A percentile compares a stretch with the other conserved stretches of the same genome.
phyloP scores from a whole-genome alignment of 2,888 invertebrate genomes.

The Hypsopygia costalis region DNA sequence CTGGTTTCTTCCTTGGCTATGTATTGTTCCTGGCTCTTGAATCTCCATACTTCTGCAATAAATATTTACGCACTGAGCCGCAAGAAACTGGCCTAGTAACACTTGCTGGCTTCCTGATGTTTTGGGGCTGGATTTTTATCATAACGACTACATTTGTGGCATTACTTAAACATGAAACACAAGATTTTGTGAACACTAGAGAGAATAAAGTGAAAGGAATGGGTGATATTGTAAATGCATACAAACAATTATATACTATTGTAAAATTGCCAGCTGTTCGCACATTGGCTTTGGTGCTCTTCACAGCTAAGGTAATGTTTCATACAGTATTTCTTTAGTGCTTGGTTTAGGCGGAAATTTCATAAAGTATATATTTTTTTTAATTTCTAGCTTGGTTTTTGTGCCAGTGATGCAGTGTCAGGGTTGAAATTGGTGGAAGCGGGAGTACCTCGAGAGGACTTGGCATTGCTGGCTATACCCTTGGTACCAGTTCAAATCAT shows the following conservation, averaged over 20 bases:
- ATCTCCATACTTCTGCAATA: conserved; percentile 97
- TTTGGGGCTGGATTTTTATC: conserved; percentile 97
- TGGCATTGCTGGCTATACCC: conserved; percentile 96
- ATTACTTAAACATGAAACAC: conserved; percentile 91
- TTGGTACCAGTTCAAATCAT: conserved; percentile 96
- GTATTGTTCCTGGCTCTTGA: conserved; percentile 97
- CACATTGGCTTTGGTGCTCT: conserved; percentile 87
- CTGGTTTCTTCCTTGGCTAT: conserved; percentile 98
- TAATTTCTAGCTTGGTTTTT: conserved; percentile 90
- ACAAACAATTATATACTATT: conserved; percentile 90
- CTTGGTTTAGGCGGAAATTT: too few relatives aligned
- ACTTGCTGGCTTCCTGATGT: conserved; percentile 91
- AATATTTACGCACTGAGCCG: conserved; percentile 89
- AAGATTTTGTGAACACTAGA: conserved; percentile 46
- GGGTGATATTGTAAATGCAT: conserved; percentile 83
- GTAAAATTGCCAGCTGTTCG: conserved; percentile 91
- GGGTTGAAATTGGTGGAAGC: conserved; percentile 97
- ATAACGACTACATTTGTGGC: conserved; percentile 94
- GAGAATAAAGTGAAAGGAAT: conserved; percentile 55
- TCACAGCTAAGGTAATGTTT: conserved; percentile 91
- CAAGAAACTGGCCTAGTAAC: conserved; percentile 86
- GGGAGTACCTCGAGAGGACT: conserved; percentile 96
- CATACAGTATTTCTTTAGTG: too few relatives aligned
- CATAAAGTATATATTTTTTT: neutral
- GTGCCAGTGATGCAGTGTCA: conserved; percentile 97